phyloP scores from a whole-genome alignment of 1,140 invertebrate genomes.

The Lordiphosa clarofinis region DNA sequence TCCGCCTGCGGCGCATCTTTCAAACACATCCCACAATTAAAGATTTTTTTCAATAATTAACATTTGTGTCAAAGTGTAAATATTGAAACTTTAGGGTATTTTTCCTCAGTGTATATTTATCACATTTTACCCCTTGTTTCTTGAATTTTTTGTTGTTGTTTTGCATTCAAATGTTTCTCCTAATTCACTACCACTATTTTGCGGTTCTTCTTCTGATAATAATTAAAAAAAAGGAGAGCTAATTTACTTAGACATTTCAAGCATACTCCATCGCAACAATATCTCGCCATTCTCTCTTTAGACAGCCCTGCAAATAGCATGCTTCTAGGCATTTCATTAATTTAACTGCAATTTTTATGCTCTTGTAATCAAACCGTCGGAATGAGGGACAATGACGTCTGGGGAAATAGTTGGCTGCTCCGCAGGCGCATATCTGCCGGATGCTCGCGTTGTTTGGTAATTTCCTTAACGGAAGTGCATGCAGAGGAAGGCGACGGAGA shows the following conservation, averaged over 20 bases:
- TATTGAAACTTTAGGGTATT: too few species aligned
- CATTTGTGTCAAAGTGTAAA: too few species aligned
- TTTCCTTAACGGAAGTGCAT: constrained; percentile 75
- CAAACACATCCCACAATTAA: too few species aligned
- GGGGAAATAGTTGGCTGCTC: constrained; percentile 34
- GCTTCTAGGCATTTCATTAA: constrained; percentile 69
- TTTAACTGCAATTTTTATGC: constrained; percentile 57
- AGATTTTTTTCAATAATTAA: too few species aligned
- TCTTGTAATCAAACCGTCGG: constrained; percentile 30
- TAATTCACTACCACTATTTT: neutral
- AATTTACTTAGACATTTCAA: constrained; percentile 28
- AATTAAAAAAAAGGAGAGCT: constrained; percentile 29
- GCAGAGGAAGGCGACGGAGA: constrained; percentile 46
- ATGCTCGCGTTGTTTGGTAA: constrained; percentile 75
- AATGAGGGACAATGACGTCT: constrained; percentile 29
- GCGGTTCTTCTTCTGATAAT: neutral
- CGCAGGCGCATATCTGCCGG: constrained; percentile 69
- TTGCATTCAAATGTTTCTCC: neutral
- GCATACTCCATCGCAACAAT: neutral
- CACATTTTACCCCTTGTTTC: too few species aligned
- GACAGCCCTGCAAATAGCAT: constrained; percentile 31
- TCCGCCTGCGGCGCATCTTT: too few species aligned
- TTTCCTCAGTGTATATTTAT: too few species aligned
- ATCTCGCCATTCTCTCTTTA: neutral
- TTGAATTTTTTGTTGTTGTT: too few species aligned